Percentiles rank a stretch among this genome's conserved stretches.
These are phyloP conservation scores for Dendrophyllia cribrosa DNA, from an alignment of 64 coral and sea anemone genomes.

Conservation along the genomic window DNA sequence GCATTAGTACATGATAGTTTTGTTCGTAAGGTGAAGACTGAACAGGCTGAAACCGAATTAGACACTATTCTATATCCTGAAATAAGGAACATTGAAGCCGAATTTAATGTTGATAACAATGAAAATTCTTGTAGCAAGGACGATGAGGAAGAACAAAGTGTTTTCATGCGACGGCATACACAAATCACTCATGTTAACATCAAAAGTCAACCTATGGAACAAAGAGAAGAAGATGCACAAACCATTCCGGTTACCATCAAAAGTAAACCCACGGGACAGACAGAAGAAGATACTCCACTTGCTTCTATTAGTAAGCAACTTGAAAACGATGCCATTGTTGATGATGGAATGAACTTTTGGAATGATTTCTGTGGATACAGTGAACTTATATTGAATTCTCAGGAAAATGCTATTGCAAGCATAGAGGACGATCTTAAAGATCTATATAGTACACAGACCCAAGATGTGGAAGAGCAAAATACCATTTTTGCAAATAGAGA, in stretches of 20 bases:
- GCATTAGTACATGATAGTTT: background rate
- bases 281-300: background rate
- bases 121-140: background rate
- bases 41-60: background rate
- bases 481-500: background rate
- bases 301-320: slow-evolving; percentile 15
- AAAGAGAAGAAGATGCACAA: background rate
- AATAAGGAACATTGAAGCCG: background rate
- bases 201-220: background rate
- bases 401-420: slow-evolving; percentile 48
- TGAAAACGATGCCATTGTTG: background rate
- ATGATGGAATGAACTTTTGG: slow-evolving; percentile 5
- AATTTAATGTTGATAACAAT: background rate
- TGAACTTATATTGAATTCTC: slow-evolving; percentile 7
- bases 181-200: background rate
- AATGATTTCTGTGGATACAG: background rate
- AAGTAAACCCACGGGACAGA: background rate
- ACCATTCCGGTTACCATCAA: background rate
- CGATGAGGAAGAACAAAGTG: background rate
- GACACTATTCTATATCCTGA: background rate
- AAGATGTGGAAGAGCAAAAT: background rate
- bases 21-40: background rate
- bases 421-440: slow-evolving; percentile 45
- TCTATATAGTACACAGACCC: background rate
- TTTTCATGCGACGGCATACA: background rate